Base-by-base conservation (phyloP, 1,140 invertebrate species). In the Drosophila azteca region DNA sequence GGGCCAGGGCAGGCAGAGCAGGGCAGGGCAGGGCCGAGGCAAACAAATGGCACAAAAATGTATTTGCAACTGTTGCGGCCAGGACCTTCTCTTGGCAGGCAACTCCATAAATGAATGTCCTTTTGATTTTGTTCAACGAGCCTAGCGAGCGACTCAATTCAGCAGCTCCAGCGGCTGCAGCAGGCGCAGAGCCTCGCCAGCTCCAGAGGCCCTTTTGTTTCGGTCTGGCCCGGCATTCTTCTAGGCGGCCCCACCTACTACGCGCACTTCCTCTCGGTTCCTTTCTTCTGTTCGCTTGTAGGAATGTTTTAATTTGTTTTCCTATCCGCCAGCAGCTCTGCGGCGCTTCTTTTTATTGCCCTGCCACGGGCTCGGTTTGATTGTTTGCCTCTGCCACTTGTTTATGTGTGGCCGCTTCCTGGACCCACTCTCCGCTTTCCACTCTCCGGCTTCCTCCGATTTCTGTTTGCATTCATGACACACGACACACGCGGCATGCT, bases 271-370 rank as follows among this genome's bases (percentile, higher is more conserved):
- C 63, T 58, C 22, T 63, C 51, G 41, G 31, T 55, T 45, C 7
- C 50, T 15, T 64, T 64, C 41, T 54, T 43, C 35, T 43, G 17
- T 50, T 50, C 50, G 79, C 83, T 75, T 83, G 79, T 82, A 84
- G 87, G 87, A 90, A 90, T 90, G 87, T 90, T 90, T 90, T 90
- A 90, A 90, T 90, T 90, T 90, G 87, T 87, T 90, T 82, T 90
- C 76, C 79, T 79, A 88, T 89, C 84, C 83, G 84, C 66, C 72
- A 64, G 69, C 60, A 64, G 69, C 60, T 44, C 70, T 71, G 76
- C 64, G 71, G 83, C 64, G 75, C 83, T 79, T 83, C 75, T 88
- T 88, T 88, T 88, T 88, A 84, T 88, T 88, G 83, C 84, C 70
- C 55, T 54, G 67, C 83, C 82, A 62, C 75, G 82, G 82, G 83